A percentile compares a stretch with the other conserved stretches of the same genome.
Evolutionary conservation across 2,888 invertebrate species (phyloP).

Genomic region (Synanthedon myopaeformis): DNA sequence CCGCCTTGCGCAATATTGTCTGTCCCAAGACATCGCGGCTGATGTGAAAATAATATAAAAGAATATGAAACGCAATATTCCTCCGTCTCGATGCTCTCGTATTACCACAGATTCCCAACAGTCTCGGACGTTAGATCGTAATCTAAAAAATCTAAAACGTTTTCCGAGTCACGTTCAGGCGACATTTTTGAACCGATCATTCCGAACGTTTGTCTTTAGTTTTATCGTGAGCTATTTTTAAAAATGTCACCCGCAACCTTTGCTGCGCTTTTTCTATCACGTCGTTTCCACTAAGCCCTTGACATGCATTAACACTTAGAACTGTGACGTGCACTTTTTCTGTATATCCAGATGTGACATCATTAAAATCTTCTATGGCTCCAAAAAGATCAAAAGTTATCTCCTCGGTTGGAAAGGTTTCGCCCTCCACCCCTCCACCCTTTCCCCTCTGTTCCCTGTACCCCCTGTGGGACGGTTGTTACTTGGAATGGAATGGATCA

Average conservation of each 20-base stretch:
- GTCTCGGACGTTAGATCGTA: constrained; percentile 19
- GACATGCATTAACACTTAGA: constrained; percentile 68
- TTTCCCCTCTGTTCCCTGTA: constrained; percentile 34
- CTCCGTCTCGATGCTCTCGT: constrained; percentile 16
- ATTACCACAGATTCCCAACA: constrained; percentile 23
- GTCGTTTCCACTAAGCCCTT: constrained; percentile 56
- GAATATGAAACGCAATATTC: constrained; percentile 39
- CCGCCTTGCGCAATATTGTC: constrained; percentile 60
- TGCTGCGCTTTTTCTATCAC: constrained; percentile 54
- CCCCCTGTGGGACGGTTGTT: constrained; percentile 20
- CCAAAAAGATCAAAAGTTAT: constrained; percentile 70
- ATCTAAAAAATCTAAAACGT: constrained; percentile 20
- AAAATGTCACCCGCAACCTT: constrained; percentile 62
- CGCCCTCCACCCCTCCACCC: constrained; percentile 27
- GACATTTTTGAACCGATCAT: constrained; percentile 20
- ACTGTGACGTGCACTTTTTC: constrained; percentile 51
- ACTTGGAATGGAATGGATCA: constrained; percentile 6
- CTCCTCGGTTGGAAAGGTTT: constrained; percentile 51
- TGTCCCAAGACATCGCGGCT: constrained; percentile 38
- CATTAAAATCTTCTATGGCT: constrained; percentile 65
- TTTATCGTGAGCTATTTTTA: constrained; percentile 43
- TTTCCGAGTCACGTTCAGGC: constrained; percentile 14
- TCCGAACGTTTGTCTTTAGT: constrained; percentile 24
- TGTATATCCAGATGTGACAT: constrained; percentile 59
- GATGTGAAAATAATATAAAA: constrained; percentile 55